Evolutionary conservation across 2,113 vertebrate species (phyloP).

Genomic region (Hyaena hyaena): DNA sequence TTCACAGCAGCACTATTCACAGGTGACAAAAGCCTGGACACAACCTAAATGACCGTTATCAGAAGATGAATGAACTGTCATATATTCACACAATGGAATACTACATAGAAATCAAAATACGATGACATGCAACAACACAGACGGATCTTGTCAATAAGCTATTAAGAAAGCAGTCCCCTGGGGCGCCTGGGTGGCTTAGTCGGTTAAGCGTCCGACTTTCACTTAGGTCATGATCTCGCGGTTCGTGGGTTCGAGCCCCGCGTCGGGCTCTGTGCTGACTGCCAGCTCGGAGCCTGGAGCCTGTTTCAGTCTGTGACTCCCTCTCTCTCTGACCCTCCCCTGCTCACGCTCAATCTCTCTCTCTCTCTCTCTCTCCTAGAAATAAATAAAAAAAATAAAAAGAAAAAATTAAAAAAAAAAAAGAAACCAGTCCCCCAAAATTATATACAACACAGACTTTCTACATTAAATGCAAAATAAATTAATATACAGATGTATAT

Average conservation of each 20-base stretch:
- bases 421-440: neutral
- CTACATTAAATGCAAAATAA: neutral
- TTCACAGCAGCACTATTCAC: neutral
- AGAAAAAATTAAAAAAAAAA: no score
- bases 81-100: neutral
- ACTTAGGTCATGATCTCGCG: no score
- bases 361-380: no score
- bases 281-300: no score
- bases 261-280: no score
- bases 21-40: neutral
- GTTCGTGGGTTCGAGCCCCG: no score
- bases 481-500: neutral
- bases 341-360: no score
- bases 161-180: neutral
- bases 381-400: no score
- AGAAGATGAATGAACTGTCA: neutral
- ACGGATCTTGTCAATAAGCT: neutral
- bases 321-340: no score
- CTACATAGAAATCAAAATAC: conserved; percentile 2
- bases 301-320: no score
- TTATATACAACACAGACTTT: neutral
- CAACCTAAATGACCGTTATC: neutral
- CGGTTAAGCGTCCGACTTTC: no score
- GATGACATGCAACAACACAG: neutral
- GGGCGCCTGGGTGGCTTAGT: no score